Conservation (phyloP, 1,140 invertebrate species). For the Drosophila nebulosa region DNA sequence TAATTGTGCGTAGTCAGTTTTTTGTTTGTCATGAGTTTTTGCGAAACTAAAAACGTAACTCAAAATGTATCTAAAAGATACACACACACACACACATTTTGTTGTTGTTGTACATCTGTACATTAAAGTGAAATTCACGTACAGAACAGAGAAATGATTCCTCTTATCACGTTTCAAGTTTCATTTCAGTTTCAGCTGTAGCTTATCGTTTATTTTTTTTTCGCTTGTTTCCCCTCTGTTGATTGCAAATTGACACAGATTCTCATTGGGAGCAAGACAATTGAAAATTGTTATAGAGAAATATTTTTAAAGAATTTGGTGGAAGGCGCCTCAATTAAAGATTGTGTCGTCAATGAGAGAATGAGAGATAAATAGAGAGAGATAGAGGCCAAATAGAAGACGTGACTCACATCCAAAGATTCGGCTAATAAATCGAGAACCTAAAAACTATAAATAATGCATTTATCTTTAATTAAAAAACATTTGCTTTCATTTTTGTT, state of each 20-base stretch:
- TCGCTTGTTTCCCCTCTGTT: neutral
- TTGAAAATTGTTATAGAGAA: constrained; percentile 46
- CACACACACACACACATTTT: neutral
- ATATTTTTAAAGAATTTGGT: constrained; percentile 29
- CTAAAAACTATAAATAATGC: too few relatives aligned
- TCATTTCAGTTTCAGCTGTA: neutral
- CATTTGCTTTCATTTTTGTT: too few relatives aligned
- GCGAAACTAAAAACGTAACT: constrained; percentile 1
- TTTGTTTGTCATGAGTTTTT: neutral
- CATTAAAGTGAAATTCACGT: constrained; percentile 38
- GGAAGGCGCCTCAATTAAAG: constrained; percentile 7
- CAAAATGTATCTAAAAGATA: neutral
- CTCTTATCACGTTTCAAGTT: neutral
- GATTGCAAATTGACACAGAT: constrained; percentile 59
- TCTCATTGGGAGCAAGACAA: constrained; percentile 47
- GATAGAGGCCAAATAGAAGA: neutral
- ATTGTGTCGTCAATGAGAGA: constrained; percentile 13
- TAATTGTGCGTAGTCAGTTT: constrained; percentile 1
- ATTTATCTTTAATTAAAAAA: too few relatives aligned
- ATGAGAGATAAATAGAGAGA: constrained; percentile 15
- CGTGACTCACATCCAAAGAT: constrained; percentile 20
- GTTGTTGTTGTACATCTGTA: constrained; percentile 14
- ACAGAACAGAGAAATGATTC: neutral
- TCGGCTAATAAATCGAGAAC: neutral
- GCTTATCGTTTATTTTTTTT: constrained; percentile 16